Evolutionary conservation across 2,797 vertebrate species (phyloP).

Genomic region (Epinephelus coioides): DNA sequence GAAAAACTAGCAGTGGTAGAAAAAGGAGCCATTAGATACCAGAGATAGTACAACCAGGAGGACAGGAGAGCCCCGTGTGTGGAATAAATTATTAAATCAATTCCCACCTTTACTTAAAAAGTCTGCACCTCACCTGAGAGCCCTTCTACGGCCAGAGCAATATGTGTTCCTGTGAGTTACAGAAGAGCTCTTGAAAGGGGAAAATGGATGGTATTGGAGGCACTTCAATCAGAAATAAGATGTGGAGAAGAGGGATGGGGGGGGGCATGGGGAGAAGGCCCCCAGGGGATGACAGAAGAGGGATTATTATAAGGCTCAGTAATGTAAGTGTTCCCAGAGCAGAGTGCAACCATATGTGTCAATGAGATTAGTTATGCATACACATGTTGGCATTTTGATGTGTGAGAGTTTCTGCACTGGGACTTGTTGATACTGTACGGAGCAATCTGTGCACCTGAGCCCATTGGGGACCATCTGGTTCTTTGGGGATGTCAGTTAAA

Average conservation of each 20-base stretch:
- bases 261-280: conserved; percentile 8
- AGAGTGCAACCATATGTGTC: conserved; percentile 38
- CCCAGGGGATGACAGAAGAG: conserved; percentile 17
- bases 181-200: conserved; percentile 48
- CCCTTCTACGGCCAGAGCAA: conserved; percentile 10
- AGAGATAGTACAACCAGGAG: conserved; percentile 1
- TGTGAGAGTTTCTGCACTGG: conserved; percentile 12
- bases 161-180: conserved; percentile 45
- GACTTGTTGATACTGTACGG: neutral
- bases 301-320: conserved; percentile 54
- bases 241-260: conserved; percentile 6
- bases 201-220: conserved; percentile 33
- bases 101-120: conserved; percentile 35
- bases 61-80: conserved; percentile 16
- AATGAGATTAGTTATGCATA: conserved; percentile 43
- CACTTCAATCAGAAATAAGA: conserved; percentile 69
- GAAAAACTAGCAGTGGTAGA: neutral
- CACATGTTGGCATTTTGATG: conserved; percentile 47
- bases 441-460: conserved; percentile 35
- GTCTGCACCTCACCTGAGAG: conserved; percentile 32
- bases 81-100: conserved; percentile 51
- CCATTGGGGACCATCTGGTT: neutral
- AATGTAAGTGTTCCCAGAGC: conserved; percentile 40
- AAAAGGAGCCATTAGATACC: neutral
- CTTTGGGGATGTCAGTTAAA: conserved; percentile 32